Evolutionary conservation across 2,888 invertebrate genomes (phyloP).

Genomic region (Metellina segmentata): DNA sequence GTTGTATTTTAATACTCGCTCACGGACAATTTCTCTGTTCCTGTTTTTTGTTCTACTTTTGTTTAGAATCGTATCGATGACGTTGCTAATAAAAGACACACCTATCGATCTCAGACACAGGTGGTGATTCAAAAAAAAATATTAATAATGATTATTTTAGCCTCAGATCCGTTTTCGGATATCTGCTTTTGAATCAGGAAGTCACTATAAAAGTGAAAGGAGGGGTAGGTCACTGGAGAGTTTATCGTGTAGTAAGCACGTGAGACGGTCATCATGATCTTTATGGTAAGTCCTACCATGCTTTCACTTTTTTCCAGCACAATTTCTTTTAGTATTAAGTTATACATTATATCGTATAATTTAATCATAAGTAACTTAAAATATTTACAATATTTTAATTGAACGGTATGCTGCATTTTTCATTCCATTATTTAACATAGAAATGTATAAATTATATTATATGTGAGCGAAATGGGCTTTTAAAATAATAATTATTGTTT

Average conservation of each 20-base stretch:
- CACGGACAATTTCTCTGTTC: constrained; percentile 57
- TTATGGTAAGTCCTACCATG: constrained; percentile 26
- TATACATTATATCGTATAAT: too few species aligned
- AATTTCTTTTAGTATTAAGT: too few species aligned
- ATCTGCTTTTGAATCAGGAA: constrained; percentile 57
- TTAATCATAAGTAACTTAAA: too few species aligned
- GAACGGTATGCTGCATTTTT: too few species aligned
- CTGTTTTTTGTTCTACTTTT: constrained; percentile 70
- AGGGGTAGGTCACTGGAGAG: constrained; percentile 5
- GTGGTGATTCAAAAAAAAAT: constrained; percentile 36
- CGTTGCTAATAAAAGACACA: constrained; percentile 68
- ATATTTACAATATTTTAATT: too few species aligned
- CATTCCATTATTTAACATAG: too few species aligned
- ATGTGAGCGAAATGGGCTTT: too few species aligned
- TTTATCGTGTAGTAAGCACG: constrained; percentile 27
- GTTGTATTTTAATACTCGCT: constrained; percentile 15
- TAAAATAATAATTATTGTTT: too few species aligned
- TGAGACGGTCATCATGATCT: constrained; percentile 34
- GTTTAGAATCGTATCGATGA: constrained; percentile 55
- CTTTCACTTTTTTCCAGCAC: too few species aligned
- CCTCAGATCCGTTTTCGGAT: constrained; percentile 45
- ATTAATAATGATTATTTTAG: constrained; percentile 29
- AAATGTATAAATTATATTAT: too few species aligned
- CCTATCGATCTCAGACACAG: constrained; percentile 57
- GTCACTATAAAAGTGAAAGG: constrained; percentile 69